Conservation (phyloP, 2,113 vertebrate species). For the Recurvirostra avosetta region DNA sequence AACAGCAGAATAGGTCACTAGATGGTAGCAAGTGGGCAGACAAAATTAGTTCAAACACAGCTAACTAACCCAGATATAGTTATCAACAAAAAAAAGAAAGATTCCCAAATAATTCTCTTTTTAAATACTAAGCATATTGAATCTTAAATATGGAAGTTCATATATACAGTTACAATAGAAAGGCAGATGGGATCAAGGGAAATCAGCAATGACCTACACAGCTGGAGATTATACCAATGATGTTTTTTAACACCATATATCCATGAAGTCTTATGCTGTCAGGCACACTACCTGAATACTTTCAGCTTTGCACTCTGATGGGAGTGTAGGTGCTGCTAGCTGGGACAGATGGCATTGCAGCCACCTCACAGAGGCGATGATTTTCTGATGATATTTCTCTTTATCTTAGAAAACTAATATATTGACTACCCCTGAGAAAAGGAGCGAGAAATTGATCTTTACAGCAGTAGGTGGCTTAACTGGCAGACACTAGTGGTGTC, state of each 20-base stretch:
- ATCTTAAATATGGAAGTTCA: background rate
- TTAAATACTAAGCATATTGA: background rate
- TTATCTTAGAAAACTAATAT: conserved; percentile 3
- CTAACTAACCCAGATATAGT: background rate
- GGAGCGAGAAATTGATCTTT: conserved; percentile 15
- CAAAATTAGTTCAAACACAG: background rate
- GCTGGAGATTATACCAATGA: background rate
- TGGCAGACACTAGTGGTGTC: conserved; percentile 8
- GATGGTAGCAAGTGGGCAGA: background rate
- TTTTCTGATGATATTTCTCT: background rate
- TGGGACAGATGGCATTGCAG: background rate
- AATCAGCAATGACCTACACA: background rate
- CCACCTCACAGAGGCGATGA: background rate
- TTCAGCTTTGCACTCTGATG: background rate
- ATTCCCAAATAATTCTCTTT: background rate
- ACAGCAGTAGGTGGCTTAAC: conserved; percentile 11
- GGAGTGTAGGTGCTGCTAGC: background rate
- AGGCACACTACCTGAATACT: background rate
- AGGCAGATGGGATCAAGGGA: background rate
- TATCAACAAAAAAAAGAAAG: background rate
- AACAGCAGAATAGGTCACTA: background rate
- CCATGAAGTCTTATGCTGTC: background rate
- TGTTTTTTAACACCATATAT: background rate
- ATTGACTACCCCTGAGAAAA: background rate
- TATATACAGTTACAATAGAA: background rate